Conservation (phyloP, 2,797 vertebrate genomes). For the Melanotaenia pygmaea region DNA sequence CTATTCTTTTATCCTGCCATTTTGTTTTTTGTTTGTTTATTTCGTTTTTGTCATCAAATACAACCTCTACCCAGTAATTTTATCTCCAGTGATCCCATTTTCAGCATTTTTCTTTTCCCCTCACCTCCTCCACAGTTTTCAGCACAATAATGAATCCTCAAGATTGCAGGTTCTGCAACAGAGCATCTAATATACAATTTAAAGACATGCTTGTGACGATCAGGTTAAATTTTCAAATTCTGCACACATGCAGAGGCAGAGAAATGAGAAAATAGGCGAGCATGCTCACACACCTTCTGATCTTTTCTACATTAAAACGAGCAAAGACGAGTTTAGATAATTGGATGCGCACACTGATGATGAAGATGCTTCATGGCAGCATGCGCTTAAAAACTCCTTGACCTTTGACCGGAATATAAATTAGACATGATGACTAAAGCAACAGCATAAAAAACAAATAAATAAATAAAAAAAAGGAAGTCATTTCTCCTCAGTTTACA, state of each 20-base stretch:
- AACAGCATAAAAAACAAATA: constrained; percentile 1
- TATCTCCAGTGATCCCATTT: neutral
- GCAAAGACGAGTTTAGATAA: constrained; percentile 32
- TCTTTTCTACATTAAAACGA: constrained; percentile 49
- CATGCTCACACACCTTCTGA: constrained; percentile 41
- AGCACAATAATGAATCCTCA: neutral
- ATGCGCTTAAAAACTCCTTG: constrained; percentile 48
- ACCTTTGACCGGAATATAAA: constrained; percentile 69
- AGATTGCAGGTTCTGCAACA: constrained; percentile 29
- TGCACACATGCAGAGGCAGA: constrained; percentile 16
- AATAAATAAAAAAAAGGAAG: too few species aligned
- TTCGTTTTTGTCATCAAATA: neutral
- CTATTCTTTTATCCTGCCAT: constrained; percentile 9
- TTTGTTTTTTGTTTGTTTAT: neutral
- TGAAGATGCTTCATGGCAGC: constrained; percentile 36
- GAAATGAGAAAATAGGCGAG: constrained; percentile 8
- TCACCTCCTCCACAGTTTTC: constrained; percentile 1
- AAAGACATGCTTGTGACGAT: constrained; percentile 19
- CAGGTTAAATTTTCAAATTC: constrained; percentile 57
- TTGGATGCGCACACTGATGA: constrained; percentile 36
- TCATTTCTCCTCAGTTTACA: constrained; percentile 3
- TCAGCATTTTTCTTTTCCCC: neutral
- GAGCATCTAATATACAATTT: constrained; percentile 43
- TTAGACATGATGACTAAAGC: constrained; percentile 34
- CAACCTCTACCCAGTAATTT: neutral